phyloP scores from a whole-genome alignment of 2,888 invertebrate genomes.

The Agrotis puta region DNA sequence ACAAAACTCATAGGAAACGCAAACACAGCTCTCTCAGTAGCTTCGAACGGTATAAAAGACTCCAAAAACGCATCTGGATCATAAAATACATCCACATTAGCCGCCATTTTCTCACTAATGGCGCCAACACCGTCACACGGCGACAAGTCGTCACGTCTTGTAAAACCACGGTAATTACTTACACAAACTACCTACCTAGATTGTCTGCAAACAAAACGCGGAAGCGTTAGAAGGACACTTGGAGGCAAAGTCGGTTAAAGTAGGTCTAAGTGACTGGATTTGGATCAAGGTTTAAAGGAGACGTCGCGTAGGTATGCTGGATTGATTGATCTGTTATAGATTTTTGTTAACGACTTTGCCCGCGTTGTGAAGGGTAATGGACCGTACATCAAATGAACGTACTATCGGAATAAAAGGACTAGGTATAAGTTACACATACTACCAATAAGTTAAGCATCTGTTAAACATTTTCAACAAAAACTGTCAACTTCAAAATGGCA shows the following conservation, averaged over 20 bases:
- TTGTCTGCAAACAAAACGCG: conserved; percentile 39
- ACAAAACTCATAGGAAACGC: neutral
- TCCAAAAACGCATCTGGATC: conserved; percentile 7
- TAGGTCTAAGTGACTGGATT: conserved; percentile 18
- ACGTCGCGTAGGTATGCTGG: neutral
- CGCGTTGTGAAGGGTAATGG: too few species aligned
- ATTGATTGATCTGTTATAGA: neutral
- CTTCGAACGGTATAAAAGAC: neutral
- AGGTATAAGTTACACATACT: too few species aligned
- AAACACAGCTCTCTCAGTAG: neutral
- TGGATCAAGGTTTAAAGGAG: conserved; percentile 43
- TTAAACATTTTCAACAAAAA: too few species aligned
- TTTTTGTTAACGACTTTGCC: too few species aligned
- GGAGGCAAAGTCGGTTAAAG: conserved; percentile 40
- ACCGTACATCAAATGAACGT: too few species aligned
- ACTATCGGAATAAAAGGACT: too few species aligned
- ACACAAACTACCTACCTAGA: conserved; percentile 36
- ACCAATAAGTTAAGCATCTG: too few species aligned
- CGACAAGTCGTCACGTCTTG: conserved; percentile 32
- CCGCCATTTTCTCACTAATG: conserved; percentile 14
- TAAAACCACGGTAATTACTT: conserved; percentile 44
- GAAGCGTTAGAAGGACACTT: conserved; percentile 53
- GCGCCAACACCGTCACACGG: conserved; percentile 40
- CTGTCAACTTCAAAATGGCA: too few species aligned
- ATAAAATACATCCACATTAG: conserved; percentile 15